Evolutionary conservation across 2,797 vertebrate species (phyloP).

Genomic region (Neosilurus mollespiculum): DNA sequence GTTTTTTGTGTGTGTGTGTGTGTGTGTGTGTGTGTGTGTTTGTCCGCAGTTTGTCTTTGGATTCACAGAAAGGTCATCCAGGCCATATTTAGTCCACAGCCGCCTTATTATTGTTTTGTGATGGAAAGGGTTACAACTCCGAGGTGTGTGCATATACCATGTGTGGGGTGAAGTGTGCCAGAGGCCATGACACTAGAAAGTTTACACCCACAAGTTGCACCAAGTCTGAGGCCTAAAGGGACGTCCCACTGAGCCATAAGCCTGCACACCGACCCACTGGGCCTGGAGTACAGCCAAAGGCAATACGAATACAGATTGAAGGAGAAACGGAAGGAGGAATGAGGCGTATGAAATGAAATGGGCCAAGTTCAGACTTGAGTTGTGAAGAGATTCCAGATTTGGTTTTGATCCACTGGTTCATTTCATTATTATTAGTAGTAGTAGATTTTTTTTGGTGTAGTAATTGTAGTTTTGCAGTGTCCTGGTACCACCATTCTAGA

Average conservation of each 20-base stretch:
- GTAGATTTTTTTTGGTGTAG: neutral
- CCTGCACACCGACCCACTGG: slow-evolving; percentile 63
- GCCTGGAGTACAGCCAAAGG: slow-evolving; percentile 57
- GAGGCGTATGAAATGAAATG: neutral
- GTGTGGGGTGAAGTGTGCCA: slow-evolving; percentile 72
- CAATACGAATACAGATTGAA: slow-evolving; percentile 43
- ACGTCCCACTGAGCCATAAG: slow-evolving; percentile 73
- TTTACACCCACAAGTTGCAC: slow-evolving; percentile 75
- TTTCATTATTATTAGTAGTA: neutral
- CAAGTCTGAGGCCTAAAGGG: slow-evolving; percentile 71
- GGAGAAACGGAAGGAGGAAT: neutral
- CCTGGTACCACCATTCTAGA: too few species aligned
- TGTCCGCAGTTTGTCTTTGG: neutral
- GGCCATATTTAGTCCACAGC: neutral
- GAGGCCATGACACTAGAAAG: slow-evolving; percentile 71
- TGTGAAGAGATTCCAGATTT: neutral
- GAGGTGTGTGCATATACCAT: slow-evolving; percentile 56
- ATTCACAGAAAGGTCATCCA: slow-evolving; percentile 6
- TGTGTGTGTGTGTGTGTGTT: too few species aligned
- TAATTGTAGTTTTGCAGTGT: neutral
- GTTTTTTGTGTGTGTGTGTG: neutral
- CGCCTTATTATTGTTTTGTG: slow-evolving; percentile 7
- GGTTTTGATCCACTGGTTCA: neutral
- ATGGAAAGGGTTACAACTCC: slow-evolving; percentile 29
- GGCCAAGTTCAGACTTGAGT: neutral